These are phyloP conservation scores for Sabellastarte sp. DNA, from an alignment of 2,888 invertebrate genomes.

Conservation along the genomic window DNA sequence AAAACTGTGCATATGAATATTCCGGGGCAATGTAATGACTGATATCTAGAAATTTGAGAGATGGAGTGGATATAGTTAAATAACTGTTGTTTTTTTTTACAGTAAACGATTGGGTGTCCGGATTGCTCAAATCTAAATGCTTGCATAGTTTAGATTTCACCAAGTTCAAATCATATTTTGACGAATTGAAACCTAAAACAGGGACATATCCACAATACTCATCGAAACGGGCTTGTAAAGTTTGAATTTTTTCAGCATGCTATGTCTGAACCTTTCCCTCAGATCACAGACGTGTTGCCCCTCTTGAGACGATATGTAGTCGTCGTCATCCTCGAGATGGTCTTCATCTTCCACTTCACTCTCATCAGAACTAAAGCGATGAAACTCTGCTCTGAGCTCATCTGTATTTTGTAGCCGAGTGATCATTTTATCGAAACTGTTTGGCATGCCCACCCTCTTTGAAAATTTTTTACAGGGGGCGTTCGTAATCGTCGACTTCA, in stretches of 20 bases:
- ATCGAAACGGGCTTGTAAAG: not conserved
- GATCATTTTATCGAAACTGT: too few species aligned
- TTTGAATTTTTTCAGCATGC: not conserved
- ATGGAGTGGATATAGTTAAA: not conserved
- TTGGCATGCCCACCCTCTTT: too few species aligned
- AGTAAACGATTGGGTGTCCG: not conserved
- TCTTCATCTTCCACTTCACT: not conserved
- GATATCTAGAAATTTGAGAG: not conserved
- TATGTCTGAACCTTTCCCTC: not conserved
- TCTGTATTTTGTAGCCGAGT: too few species aligned
- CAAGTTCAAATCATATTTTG: conserved; percentile 2
- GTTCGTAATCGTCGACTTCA: too few species aligned
- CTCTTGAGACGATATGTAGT: not conserved
- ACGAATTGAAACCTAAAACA: not conserved
- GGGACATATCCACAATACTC: not conserved
- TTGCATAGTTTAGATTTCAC: not conserved
- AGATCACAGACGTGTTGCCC: not conserved
- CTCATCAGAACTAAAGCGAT: not conserved
- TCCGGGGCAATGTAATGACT: not conserved
- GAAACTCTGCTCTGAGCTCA: too few species aligned
- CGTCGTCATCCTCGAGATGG: not conserved
- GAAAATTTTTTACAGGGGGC: too few species aligned
- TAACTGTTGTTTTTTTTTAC: not conserved
- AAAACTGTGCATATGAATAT: not conserved
- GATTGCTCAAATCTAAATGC: not conserved